These are phyloP conservation scores for Paelopatides confundens DNA, from an alignment of 53 echinoderm and acorn worm species.

Conservation along the genomic window DNA sequence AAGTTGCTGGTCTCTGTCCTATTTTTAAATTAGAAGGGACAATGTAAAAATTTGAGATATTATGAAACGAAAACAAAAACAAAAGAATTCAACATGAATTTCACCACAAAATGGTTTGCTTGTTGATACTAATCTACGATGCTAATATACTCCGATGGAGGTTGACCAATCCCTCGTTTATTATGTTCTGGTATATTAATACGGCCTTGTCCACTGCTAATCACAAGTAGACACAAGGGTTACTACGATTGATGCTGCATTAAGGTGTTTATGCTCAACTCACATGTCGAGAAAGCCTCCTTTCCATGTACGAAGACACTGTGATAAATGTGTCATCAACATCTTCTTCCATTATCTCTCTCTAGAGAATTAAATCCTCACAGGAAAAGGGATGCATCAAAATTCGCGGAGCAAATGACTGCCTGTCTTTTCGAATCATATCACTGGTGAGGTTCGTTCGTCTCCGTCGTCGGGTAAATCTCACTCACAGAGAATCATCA, in stretches of 20 bases:
- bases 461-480: conserved; percentile 1
- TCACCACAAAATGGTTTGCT: too few species aligned
- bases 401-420: conserved; percentile 11
- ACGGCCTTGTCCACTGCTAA: too few species aligned
- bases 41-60: too few species aligned
- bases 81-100: too few species aligned
- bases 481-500: neutral
- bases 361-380: conserved; percentile 40
- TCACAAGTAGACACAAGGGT: too few species aligned
- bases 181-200: too few species aligned
- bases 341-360: conserved; percentile 52
- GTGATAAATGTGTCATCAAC: conserved; percentile 45
- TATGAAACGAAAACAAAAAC: too few species aligned
- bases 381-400: conserved; percentile 27
- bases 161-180: too few species aligned
- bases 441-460: conserved; percentile 23
- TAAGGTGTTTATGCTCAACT: conserved; percentile 14
- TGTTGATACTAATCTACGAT: too few species aligned
- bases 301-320: conserved; percentile 36
- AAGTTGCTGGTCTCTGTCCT: too few species aligned
- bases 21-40: too few species aligned
- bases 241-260: neutral
- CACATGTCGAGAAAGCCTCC: conserved; percentile 41
- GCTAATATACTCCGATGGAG: too few species aligned
- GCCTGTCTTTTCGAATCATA: conserved; percentile 20